phyloP scores from a whole-genome alignment of 2,888 invertebrate species.

The Coecobrya sp. region DNA sequence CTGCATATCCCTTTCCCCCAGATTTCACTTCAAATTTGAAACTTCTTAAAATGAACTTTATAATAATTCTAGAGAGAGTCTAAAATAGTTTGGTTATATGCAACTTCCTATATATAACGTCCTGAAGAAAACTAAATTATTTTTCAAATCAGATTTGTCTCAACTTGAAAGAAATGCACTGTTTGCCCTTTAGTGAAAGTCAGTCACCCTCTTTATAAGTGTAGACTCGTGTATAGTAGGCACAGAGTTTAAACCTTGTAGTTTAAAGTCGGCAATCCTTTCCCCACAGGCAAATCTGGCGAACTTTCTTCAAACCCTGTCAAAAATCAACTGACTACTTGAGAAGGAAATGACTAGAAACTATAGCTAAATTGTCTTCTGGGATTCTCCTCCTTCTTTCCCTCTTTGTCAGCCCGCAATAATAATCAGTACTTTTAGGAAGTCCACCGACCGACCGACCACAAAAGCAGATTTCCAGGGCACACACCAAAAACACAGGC shows the following conservation, averaged over 20 bases:
- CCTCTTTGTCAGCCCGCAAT: slow-evolving; percentile 25
- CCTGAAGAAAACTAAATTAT: too few relatives aligned
- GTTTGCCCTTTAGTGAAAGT: slow-evolving; percentile 8
- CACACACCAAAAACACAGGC: slow-evolving; percentile 44
- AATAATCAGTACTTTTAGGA: slow-evolving; percentile 63
- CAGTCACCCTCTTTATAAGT: not conserved
- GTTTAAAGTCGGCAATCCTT: not conserved
- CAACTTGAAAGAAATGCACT: too few relatives aligned
- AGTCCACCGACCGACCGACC: slow-evolving; percentile 61
- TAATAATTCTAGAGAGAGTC: too few relatives aligned
- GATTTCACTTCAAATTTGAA: not conserved
- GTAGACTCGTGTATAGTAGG: not conserved
- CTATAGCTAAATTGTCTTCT: slow-evolving; percentile 66
- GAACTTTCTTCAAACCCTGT: slow-evolving; percentile 73
- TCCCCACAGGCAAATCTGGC: slow-evolving; percentile 45
- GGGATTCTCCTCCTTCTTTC: slow-evolving; percentile 55
- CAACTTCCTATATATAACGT: too few relatives aligned
- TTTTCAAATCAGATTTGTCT: too few relatives aligned
- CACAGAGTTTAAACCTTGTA: not conserved
- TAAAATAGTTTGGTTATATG: too few relatives aligned
- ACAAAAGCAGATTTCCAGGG: slow-evolving; percentile 77
- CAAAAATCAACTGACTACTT: slow-evolving; percentile 78
- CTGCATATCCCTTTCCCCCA: not conserved
- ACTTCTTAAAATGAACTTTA: too few relatives aligned
- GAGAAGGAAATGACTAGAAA: slow-evolving; percentile 64